These are phyloP conservation scores for Muricea muricata DNA, from an alignment of 92 coral and sea anemone genomes.

Conservation along the genomic window DNA sequence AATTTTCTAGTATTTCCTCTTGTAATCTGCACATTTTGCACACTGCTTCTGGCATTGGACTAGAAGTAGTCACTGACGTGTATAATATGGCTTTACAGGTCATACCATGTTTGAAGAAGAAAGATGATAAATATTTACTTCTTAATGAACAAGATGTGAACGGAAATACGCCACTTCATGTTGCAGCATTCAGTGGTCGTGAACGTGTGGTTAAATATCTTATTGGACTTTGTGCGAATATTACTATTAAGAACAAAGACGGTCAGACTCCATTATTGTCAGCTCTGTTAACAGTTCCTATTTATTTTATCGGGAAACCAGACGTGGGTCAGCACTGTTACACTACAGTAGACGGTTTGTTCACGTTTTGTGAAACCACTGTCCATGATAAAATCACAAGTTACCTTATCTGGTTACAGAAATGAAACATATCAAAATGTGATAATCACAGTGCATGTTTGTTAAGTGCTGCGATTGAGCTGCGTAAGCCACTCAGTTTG, in stretches of 20 bases:
- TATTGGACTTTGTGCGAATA: background rate
- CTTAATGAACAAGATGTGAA: background rate
- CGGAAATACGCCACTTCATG: background rate
- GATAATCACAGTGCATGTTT: background rate
- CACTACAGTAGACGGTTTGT: background rate
- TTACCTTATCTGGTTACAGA: background rate
- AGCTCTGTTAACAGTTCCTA: background rate
- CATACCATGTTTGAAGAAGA: background rate
- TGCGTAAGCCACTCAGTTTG: constrained; percentile 19
- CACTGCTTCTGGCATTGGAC: background rate
- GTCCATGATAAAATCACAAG: background rate
- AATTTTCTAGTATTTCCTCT: too few species aligned
- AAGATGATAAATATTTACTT: background rate
- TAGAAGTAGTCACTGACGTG: background rate
- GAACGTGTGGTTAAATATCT: background rate
- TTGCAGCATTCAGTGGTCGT: background rate
- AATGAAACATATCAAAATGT: background rate
- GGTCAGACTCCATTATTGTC: background rate
- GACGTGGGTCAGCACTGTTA: background rate
- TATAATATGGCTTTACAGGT: background rate
- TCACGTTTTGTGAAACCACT: background rate
- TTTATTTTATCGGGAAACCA: background rate
- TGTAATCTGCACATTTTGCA: too few species aligned
- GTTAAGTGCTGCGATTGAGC: background rate
- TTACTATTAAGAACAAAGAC: background rate